Evolutionary conservation across 2,888 invertebrate species (phyloP).

Genomic region (Hirtodrosophila histrioides): DNA sequence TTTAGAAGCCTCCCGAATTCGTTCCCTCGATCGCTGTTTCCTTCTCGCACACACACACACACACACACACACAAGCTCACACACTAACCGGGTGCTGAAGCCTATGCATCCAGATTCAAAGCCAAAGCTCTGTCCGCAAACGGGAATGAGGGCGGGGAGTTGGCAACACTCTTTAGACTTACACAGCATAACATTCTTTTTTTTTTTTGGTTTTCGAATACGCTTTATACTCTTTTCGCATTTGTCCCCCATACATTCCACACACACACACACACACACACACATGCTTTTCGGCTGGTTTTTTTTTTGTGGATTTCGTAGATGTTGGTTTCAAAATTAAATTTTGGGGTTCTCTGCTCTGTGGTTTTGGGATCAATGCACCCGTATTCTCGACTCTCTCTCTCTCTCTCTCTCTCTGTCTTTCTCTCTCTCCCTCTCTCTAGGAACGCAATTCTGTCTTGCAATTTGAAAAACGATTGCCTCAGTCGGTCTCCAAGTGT

Average conservation of each 20-base stretch:
- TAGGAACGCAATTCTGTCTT: slow-evolving; percentile 14
- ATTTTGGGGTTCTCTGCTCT: slow-evolving; percentile 44
- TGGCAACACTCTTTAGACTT: slow-evolving; percentile 46
- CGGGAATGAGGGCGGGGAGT: slow-evolving; percentile 1
- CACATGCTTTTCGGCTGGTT: slow-evolving; percentile 26
- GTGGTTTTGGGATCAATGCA: slow-evolving; percentile 57
- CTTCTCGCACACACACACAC: neutral
- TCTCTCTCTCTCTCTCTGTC: neutral
- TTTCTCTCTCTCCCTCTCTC: slow-evolving; percentile 3
- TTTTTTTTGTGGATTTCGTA: slow-evolving; percentile 40
- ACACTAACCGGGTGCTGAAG: slow-evolving; percentile 5
- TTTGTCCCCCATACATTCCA: slow-evolving; percentile 24
- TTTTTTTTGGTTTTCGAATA: slow-evolving; percentile 17
- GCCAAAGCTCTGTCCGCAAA: slow-evolving; percentile 14
- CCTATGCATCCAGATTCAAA: slow-evolving; percentile 34
- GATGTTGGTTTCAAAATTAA: slow-evolving; percentile 41
- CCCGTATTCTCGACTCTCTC: slow-evolving; percentile 15
- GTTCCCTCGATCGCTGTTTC: slow-evolving; percentile 1
- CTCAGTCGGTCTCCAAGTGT: slow-evolving; percentile 6
- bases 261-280: slow-evolving; percentile 7
- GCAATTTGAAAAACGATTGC: slow-evolving; percentile 47
- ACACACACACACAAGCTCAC: slow-evolving; percentile 12
- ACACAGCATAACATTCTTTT: slow-evolving; percentile 42
- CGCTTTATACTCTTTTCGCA: slow-evolving; percentile 40
- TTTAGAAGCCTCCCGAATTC: slow-evolving; percentile 19